Evolutionary conservation across 2,113 vertebrate genomes (phyloP), one percentile per base, ranked within the genome.

Genomic region (Brachypteracias leptosomus): DNA sequence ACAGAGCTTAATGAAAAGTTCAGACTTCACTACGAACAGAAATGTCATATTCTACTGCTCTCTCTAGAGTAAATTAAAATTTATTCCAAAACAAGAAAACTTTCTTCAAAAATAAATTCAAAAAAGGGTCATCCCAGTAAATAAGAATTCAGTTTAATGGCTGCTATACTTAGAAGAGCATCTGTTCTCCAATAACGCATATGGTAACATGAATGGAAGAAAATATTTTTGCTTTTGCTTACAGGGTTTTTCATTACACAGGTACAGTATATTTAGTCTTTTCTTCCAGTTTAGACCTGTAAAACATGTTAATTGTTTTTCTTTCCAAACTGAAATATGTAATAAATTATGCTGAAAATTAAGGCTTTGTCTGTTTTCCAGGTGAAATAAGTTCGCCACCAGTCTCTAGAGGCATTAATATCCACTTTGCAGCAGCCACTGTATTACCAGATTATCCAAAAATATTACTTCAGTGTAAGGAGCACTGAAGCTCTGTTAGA

Each of bases 21-120:
- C 91, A 40, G 51, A 18, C 28, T 87, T 85, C 59, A 51, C 70
- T 85, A 67, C 28, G 85, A 90, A 59, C 11, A 78, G 28, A 77
- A 94, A 71, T 93, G 74, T 78, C 77, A 85, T 81, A 3, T 58
- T 58, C 6, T 14, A 63, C 57, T 75, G 21, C 47, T 74, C 36
- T 78, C 33, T 93, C 54, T 59, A n/a, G 66, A 93, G 88, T 47
- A 67, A 78, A 55, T 46, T 49, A 55, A 78, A 66, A 62, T 63
- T 71, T 88, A 72, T 72, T 52, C 19, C 74, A 85, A 91, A 91
- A 26, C 19, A 77, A 59, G 40, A 65, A 94, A 87, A 93, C 10
- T 47, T 21, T 29, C 44, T 77, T 91, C 38, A 84, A 85, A 95
- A 90, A 67, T 42, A 91, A 76, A 95, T 88, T 93, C 78, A 90